phyloP scores from a whole-genome alignment of 2,113 vertebrate genomes.

The Syrrhaptes paradoxus region DNA sequence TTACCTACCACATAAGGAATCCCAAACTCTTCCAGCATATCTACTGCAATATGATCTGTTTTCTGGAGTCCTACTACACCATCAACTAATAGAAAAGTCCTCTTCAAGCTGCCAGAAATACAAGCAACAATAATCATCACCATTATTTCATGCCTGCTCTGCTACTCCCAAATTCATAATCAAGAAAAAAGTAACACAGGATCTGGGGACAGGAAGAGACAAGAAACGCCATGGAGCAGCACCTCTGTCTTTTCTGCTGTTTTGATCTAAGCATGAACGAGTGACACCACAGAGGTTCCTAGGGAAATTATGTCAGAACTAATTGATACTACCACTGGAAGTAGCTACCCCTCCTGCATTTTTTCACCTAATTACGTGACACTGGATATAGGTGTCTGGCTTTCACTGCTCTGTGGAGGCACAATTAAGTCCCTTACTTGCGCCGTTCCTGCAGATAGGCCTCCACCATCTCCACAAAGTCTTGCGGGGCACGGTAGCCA shows the following conservation, averaged over 20 bases:
- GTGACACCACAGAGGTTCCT: neutral
- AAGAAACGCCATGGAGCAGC: neutral
- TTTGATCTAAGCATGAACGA: neutral
- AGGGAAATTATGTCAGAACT: neutral
- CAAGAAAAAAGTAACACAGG: neutral
- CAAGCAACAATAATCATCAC: neutral
- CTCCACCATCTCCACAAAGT: constrained; percentile 96
- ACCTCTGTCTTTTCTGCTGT: neutral
- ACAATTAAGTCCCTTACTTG: constrained; percentile 76
- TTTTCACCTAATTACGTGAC: neutral
- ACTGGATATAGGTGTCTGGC: accelerated
- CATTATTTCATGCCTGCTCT: neutral
- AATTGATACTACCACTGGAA: neutral
- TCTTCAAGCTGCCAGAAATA: constrained; percentile 82
- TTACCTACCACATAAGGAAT: constrained; percentile 90
- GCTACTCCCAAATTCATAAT: neutral
- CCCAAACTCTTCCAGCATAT: constrained; percentile 94
- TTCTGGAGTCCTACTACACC: constrained; percentile 84
- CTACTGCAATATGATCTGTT: constrained; percentile 84
- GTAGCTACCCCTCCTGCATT: neutral
- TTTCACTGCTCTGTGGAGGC: neutral
- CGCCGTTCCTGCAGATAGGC: constrained; percentile 84
- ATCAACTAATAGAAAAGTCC: constrained; percentile 92
- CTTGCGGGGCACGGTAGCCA: constrained; percentile 85
- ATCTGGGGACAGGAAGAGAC: neutral